Conservation (phyloP, 2,797 vertebrate species). For the Crocidura indochinensis region DNA sequence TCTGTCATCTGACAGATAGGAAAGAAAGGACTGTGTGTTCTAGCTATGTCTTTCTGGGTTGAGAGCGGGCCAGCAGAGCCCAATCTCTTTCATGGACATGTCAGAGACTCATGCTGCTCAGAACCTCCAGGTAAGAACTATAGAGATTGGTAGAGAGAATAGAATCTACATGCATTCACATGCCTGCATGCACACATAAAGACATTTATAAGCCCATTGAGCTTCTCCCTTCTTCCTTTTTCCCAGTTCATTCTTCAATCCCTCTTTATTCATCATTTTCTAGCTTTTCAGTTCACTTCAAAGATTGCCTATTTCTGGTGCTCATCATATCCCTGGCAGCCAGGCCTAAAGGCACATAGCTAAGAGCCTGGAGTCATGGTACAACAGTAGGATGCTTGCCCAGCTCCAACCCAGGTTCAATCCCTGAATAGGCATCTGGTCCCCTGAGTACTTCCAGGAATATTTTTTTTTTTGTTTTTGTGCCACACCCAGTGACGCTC, state of each 20-base stretch:
- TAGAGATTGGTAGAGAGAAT: background rate
- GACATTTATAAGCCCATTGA: fast-evolving
- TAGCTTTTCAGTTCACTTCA: background rate
- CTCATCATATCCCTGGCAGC: background rate
- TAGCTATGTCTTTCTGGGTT: background rate
- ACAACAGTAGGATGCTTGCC: too few species aligned
- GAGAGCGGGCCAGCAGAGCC: background rate
- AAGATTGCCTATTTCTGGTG: background rate
- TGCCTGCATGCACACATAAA: background rate
- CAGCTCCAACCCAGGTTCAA: too few species aligned
- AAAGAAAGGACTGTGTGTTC: background rate
- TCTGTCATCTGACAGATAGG: background rate
- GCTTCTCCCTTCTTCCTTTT: background rate
- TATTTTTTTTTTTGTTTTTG: too few species aligned
- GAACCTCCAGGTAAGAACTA: slow-evolving; percentile 56
- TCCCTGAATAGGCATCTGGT: too few species aligned
- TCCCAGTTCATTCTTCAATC: background rate
- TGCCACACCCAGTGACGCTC: too few species aligned
- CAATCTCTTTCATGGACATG: background rate
- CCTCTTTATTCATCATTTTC: background rate
- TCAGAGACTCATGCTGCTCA: background rate
- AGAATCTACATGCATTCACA: background rate
- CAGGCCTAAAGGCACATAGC: background rate
- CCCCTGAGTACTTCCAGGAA: too few species aligned
- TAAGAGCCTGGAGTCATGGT: too few species aligned